phyloP scores from a whole-genome alignment of 2,797 vertebrate species.

The Emydoidea blandingii region DNA sequence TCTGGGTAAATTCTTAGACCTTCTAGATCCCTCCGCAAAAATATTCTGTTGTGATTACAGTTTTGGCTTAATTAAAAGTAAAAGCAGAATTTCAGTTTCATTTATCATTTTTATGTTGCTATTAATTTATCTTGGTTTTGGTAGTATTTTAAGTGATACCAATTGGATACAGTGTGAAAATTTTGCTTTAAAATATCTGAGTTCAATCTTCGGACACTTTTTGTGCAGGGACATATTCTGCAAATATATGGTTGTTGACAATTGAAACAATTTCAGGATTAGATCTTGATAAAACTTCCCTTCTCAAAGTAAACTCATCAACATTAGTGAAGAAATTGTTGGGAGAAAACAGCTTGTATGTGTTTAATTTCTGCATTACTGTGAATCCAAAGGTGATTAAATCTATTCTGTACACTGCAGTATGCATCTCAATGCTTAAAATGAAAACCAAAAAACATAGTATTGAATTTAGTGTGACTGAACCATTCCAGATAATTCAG shows the following conservation, averaged over 20 bases:
- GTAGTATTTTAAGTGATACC: not conserved
- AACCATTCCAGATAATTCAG: conserved; percentile 60
- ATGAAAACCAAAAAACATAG: conserved; percentile 46
- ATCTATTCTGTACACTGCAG: conserved; percentile 45
- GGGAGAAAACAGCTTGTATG: no score
- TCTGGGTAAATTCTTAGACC: conserved; percentile 42
- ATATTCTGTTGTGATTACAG: not conserved
- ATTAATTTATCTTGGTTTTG: conserved; percentile 22
- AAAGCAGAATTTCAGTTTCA: not conserved
- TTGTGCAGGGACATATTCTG: not conserved
- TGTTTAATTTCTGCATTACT: conserved; percentile 7
- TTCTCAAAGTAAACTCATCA: not conserved
- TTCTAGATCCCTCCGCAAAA: conserved; percentile 11
- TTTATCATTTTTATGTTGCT: not conserved
- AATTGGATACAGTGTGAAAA: not conserved
- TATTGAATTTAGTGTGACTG: conserved; percentile 58
- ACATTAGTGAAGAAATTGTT: not conserved
- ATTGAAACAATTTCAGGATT: not conserved
- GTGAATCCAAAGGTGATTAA: conserved; percentile 19
- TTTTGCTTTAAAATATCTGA: not conserved
- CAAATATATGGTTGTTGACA: not conserved
- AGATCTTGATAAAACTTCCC: not conserved
- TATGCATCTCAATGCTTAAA: conserved; percentile 36
- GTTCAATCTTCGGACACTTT: not conserved
- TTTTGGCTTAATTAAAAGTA: conserved; percentile 44